These are phyloP conservation scores for Holcopasites calliopsidis DNA, from an alignment of 1,140 invertebrate genomes.

Conservation along the genomic window DNA sequence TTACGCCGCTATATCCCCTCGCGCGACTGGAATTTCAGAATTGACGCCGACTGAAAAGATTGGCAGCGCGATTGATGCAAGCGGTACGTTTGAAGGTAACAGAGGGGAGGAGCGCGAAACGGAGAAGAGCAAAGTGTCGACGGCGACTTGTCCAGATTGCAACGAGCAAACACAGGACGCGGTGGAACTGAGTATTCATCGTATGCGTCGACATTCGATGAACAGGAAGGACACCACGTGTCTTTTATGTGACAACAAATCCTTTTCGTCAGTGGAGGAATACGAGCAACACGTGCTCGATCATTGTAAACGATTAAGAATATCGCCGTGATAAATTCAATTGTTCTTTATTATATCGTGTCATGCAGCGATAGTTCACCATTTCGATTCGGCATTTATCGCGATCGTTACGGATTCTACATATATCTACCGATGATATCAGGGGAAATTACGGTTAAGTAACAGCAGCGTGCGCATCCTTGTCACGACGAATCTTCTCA, in stretches of 20 bases:
- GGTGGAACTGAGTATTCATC: constrained; percentile 19
- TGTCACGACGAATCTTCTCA: background rate
- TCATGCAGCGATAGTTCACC: background rate
- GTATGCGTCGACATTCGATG: constrained; percentile 15
- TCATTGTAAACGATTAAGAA: constrained; percentile 27
- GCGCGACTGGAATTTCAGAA: background rate
- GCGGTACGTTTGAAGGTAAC: background rate
- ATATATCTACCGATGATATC: background rate
- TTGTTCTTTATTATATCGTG: background rate
- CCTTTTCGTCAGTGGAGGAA: constrained; percentile 15
- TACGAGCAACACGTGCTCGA: constrained; percentile 31
- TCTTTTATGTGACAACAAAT: constrained; percentile 31
- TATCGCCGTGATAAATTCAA: constrained; percentile 11
- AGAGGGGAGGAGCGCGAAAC: background rate
- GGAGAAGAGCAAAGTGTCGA: background rate
- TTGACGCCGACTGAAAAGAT: background rate
- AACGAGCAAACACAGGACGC: constrained; percentile 1
- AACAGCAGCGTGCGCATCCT: background rate
- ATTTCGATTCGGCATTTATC: background rate
- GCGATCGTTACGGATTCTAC: no score
- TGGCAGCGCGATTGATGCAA: background rate
- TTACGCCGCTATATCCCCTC: background rate
- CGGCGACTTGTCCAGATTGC: constrained; percentile 1
- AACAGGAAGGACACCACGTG: constrained; percentile 35
- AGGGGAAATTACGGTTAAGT: background rate